phyloP scores from a whole-genome alignment of 2,797 vertebrate genomes.

The Clamator glandarius region DNA sequence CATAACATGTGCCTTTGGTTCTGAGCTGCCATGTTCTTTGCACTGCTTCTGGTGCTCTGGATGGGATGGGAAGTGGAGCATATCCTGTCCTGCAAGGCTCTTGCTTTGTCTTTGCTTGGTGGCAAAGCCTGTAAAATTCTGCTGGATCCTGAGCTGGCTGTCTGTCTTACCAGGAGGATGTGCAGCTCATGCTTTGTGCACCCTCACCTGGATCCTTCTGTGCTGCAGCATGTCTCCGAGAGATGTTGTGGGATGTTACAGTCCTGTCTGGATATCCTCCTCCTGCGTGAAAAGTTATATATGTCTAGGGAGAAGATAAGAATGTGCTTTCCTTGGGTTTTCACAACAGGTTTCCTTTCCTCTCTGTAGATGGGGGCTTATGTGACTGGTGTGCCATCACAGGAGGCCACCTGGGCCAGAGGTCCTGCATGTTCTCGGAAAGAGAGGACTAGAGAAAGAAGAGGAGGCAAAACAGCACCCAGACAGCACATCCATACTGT shows the following conservation, averaged over 20 bases:
- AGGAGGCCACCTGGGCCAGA: neutral
- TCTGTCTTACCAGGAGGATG: accelerated
- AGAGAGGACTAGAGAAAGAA: neutral
- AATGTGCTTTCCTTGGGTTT: neutral
- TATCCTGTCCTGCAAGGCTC: neutral
- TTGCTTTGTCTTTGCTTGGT: neutral
- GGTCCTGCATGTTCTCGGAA: neutral
- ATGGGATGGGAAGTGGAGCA: neutral
- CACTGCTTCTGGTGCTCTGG: neutral
- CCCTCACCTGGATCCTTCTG: neutral
- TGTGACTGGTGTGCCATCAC: neutral
- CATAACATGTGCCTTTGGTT: neutral
- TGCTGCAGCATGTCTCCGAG: neutral
- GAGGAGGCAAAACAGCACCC: neutral
- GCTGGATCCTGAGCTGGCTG: neutral
- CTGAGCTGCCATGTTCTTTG: neutral
- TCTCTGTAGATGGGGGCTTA: neutral
- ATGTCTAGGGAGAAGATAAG: neutral
- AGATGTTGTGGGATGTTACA: neutral
- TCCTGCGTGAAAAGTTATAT: neutral
- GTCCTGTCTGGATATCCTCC: neutral
- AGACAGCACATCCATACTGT: neutral
- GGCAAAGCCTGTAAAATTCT: neutral
- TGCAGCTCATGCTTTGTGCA: neutral
- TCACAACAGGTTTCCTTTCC: neutral